Evolutionary conservation across 2,113 vertebrate genomes (phyloP), one percentile per base, ranked within the genome.

Genomic region (Nettapus auritus): DNA sequence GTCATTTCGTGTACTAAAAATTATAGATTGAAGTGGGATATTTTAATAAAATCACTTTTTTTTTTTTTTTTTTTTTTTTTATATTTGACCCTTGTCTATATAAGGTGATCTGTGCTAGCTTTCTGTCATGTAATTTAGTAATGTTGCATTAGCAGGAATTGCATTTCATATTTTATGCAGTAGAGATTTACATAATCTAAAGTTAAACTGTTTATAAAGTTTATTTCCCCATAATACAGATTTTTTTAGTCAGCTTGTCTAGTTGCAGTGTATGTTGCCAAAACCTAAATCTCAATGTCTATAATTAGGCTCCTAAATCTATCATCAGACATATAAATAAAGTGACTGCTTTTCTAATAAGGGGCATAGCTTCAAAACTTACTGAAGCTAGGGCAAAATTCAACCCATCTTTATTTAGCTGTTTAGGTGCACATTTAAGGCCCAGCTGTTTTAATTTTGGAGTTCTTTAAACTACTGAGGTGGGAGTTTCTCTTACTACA

Each of bases 221-320:
- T 89, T 82, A n/a, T 86, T 90, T 62, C 62, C 36, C 11, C 1
- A 0, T 74, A 67, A 33, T 38, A 22, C 5, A 81, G 55, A 4
- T 57, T 21, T 3, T 46, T 31, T 76, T 42, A 29, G 15, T 59
- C 84, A 64, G 42, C 57, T 81, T 94, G 42, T 73, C 38, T 87
- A n/a, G 53, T 57, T 50, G 34, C n/a, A 50, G 36, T 40, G 10
- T 42, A 33, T 42, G 40, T 88, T 89, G 89, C 87, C 91, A 88
- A 71, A 90, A 77, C 44, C 68, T 87, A 55, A 84, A 76, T 87
- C 67, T 82, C 52, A 22, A 1, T 91, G 33, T 34, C 90, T 93
- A 91, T 90, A 94, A 93, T 94, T 95, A 89, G 91, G 22, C n/a
- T 88, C 76, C 74, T 80, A 44, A 88, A 31, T 71, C 69, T 73